phyloP scores from a whole-genome alignment of 2,797 vertebrate species.

The Gymnodraco acuticeps region DNA sequence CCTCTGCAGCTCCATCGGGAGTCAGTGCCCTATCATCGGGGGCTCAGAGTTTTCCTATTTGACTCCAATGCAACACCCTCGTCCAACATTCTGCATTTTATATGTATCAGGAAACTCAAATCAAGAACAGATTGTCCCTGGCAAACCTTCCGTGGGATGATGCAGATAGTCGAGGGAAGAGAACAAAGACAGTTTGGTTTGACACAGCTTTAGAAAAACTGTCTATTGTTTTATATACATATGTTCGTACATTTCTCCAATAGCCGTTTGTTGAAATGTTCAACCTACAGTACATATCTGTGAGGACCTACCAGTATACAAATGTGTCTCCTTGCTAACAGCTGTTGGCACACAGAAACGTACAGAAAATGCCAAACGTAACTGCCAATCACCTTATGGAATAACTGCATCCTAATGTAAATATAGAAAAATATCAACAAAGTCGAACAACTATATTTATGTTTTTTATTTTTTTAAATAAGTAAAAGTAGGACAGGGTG shows the following conservation, averaged over 20 bases:
- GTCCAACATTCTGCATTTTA: conserved; percentile 77
- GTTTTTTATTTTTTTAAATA: background rate
- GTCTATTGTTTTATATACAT: conserved; percentile 17
- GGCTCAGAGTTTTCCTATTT: conserved; percentile 68
- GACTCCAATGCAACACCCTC: conserved; percentile 69
- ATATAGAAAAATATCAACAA: no score
- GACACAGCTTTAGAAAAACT: conserved; percentile 56
- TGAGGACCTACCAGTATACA: conserved; percentile 8
- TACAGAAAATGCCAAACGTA: conserved; percentile 11
- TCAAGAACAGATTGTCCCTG: conserved; percentile 73
- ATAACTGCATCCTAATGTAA: background rate
- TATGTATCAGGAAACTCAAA: conserved; percentile 78
- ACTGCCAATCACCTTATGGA: conserved; percentile 12
- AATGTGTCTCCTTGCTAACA: conserved; percentile 8
- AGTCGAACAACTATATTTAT: no score
- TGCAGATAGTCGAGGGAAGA: conserved; percentile 16
- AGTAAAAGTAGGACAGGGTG: background rate
- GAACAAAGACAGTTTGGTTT: conserved; percentile 39
- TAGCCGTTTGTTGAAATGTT: conserved; percentile 18
- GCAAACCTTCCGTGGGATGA: conserved; percentile 41
- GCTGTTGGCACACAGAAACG: background rate
- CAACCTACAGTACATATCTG: background rate
- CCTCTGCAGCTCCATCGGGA: conserved; percentile 74
- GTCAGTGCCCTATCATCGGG: conserved; percentile 73
- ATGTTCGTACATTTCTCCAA: conserved; percentile 26